Evolutionary conservation across 2,888 invertebrate genomes (phyloP), one percentile per base, ranked within the genome.

Genomic region (Spialia ferax): DNA sequence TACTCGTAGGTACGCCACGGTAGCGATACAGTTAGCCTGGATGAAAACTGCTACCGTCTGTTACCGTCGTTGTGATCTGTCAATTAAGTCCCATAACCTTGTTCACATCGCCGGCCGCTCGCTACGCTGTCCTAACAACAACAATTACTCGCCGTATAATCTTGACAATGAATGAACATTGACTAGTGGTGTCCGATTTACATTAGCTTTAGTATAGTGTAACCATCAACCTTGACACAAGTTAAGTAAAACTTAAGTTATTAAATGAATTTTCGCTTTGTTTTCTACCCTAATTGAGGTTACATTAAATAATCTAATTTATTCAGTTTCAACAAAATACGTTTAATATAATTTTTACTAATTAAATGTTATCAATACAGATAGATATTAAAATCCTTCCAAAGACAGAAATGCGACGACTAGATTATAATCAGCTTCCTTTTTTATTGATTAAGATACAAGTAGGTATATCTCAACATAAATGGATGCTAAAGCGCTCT

Each of bases 21-120:
- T 86, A 85, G 86, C 85, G 78, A 80, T 89, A 91, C 91, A 88
- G 90, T 91, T 91, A 90, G 74, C 75, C 81, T 81, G 81, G 79
- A 85, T 83, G 82, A 82, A 86, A 82, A 81, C 85, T 80, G 85
- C 86, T 88, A 85, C 84, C 81, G 81, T 81, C 82, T 82, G 83
- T 79, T 71, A 77, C 79, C 77, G 79, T 81, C 80, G 77, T 79
- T 70, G 67, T 63, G 69, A 72, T 69, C 70, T 89, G 88, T 88
- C 88, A 89, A 90, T 89, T 89, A 88, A 84, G 81, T 80, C 83
- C 82, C 83, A 84, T 85, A 86, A 84, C 85, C 84, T 83, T 85
- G 86, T 88, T 88, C 84, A 82, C 85, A 86, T 85, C 82, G 80
- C 70, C 77, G 77, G 74, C 77, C 77, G 76, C 76, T 78, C 77